A percentile compares a stretch with the other conserved stretches of the same genome.
Evolutionary conservation across 2,888 invertebrate species (phyloP).

Genomic region (Lasioglossum oenotherae): DNA sequence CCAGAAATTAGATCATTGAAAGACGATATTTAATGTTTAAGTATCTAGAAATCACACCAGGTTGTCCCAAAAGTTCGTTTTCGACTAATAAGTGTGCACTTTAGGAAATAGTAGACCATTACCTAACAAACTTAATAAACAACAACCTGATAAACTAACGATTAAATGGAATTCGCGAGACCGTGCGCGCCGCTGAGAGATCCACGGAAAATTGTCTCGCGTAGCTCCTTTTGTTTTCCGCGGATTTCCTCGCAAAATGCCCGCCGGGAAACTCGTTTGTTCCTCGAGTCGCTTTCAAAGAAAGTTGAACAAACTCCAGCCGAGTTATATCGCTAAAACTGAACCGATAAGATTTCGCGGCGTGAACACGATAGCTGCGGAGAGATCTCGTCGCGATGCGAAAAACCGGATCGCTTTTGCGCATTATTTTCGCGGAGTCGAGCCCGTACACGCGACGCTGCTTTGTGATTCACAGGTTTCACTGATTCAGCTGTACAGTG

Average conservation of each 20-base stretch:
- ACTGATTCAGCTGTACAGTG: slow-evolving; percentile 18
- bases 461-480: background rate
- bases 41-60: too few species aligned
- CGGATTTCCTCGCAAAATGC: background rate
- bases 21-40: too few species aligned
- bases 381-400: background rate
- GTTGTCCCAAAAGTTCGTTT: background rate
- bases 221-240: background rate
- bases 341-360: background rate
- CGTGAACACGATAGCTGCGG: background rate
- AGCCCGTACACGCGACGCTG: background rate
- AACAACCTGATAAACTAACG: background rate
- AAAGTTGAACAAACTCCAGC: background rate
- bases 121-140: too few species aligned
- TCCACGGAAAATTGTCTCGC: slow-evolving; percentile 33
- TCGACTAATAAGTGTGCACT: too few species aligned
- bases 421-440: background rate
- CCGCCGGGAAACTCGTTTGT: background rate
- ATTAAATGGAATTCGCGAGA: background rate
- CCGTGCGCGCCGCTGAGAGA: background rate
- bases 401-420: background rate
- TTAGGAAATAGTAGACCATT: too few species aligned
- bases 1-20: background rate
- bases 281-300: background rate
- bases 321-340: background rate